These are phyloP conservation scores for Bilobella aurantiaca DNA, from an alignment of 1,140 invertebrate genomes.

Conservation along the genomic window DNA sequence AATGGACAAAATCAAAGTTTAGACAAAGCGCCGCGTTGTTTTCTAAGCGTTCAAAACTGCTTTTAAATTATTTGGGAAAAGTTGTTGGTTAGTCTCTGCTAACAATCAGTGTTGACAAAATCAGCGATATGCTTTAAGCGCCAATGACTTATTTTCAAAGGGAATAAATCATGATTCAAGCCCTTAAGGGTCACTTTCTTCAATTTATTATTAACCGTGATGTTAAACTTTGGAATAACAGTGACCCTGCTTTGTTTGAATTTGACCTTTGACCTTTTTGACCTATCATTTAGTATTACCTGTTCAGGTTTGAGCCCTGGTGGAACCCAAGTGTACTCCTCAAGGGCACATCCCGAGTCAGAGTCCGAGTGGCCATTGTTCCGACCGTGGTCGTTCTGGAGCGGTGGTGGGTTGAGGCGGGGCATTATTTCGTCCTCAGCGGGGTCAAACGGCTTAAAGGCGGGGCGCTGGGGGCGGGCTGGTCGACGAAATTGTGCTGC, in stretches of 20 bases:
- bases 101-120: too few relatives aligned
- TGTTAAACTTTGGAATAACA: too few relatives aligned
- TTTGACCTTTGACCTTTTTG: neutral
- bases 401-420: neutral
- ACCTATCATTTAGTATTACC: constrained; percentile 53
- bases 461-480: constrained; percentile 2
- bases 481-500: neutral
- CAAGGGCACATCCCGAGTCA: constrained; percentile 19
- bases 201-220: too few relatives aligned
- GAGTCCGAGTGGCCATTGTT: constrained; percentile 7
- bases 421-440: neutral
- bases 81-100: too few relatives aligned
- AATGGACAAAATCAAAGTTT: too few relatives aligned
- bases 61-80: too few relatives aligned
- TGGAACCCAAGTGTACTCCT: constrained; percentile 94
- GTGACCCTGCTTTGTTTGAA: neutral
- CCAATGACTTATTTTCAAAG: too few relatives aligned
- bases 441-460: neutral
- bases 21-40: too few relatives aligned
- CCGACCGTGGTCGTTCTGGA: neutral
- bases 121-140: too few relatives aligned
- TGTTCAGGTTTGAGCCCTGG: constrained; percentile 89
- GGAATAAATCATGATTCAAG: constrained; percentile 7
- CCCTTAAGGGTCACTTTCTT: too few relatives aligned
- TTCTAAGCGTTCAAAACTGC: too few relatives aligned